These are phyloP conservation scores for Sebastiscus tertius DNA, from an alignment of 2,797 vertebrate genomes.

Conservation along the genomic window DNA sequence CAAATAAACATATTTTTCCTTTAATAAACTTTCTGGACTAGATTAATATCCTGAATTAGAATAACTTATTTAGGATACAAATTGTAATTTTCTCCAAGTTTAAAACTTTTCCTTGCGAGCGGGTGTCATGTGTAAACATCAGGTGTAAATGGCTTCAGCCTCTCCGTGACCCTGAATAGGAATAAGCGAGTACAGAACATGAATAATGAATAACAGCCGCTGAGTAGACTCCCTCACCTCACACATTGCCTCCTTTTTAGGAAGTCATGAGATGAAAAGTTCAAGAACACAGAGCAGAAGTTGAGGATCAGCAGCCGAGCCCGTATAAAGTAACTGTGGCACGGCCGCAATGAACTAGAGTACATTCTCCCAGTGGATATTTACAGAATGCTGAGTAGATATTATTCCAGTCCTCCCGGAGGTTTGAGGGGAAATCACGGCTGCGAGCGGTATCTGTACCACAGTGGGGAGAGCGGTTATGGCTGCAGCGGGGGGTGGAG, in stretches of 20 bases:
- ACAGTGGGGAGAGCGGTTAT: conserved; percentile 13
- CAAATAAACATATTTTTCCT: rapidly evolving
- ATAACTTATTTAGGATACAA: background rate
- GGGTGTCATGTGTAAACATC: background rate
- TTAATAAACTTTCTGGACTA: background rate
- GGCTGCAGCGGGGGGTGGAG: conserved; percentile 42
- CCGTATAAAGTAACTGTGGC: conserved; percentile 23
- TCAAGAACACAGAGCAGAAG: conserved; percentile 48
- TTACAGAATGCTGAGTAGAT: conserved; percentile 74
- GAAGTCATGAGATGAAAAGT: conserved; percentile 42
- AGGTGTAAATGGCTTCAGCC: conserved; percentile 14
- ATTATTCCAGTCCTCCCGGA: conserved; percentile 61
- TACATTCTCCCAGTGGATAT: conserved; percentile 57
- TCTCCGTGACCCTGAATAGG: conserved; percentile 35
- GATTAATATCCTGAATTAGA: background rate
- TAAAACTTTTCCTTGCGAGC: background rate
- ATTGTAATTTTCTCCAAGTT: background rate
- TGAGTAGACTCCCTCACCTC: conserved; percentile 32
- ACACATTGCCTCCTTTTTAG: conserved; percentile 28
- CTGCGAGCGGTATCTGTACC: conserved; percentile 41
- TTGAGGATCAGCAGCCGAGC: conserved; percentile 35
- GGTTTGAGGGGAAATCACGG: conserved; percentile 51
- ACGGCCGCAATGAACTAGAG: conserved; percentile 46
- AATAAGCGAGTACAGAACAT: conserved; percentile 8
- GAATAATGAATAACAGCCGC: conserved; percentile 52